Percentiles rank a stretch among this genome's conserved stretches.
These are phyloP conservation scores for Gymnorhina tibicen DNA, from an alignment of 2,113 vertebrate species.

Conservation along the genomic window DNA sequence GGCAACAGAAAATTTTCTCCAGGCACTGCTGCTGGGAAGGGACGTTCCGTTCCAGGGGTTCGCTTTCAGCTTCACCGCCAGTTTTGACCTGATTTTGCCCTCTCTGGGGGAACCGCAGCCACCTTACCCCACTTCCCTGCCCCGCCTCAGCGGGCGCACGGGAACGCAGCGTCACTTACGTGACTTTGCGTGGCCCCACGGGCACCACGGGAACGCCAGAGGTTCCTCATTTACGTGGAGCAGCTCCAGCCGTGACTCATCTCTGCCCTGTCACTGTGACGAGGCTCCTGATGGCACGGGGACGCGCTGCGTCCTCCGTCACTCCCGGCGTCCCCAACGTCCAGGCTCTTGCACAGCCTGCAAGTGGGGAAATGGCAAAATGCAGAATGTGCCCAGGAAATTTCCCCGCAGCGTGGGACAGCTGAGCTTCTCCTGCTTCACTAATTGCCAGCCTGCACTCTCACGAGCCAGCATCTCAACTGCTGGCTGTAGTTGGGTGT, in stretches of 20 bases:
- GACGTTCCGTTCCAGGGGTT: not conserved
- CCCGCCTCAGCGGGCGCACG: not conserved
- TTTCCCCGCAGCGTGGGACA: not conserved
- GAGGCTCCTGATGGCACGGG: not conserved
- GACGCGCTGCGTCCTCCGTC: not conserved
- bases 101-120: not conserved
- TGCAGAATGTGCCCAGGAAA: not conserved
- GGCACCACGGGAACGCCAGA: not conserved
- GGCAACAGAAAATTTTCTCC: not conserved
- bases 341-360: not conserved
- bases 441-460: not conserved
- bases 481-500: not conserved
- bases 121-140: not conserved
- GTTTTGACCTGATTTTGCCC: not conserved
- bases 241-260: conserved; percentile 16
- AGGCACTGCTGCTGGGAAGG: not conserved
- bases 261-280: conserved; percentile 10
- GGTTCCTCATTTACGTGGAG: conserved; percentile 33
- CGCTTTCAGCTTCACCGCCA: not conserved
- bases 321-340: not conserved
- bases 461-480: not conserved
- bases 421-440: not conserved
- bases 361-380: not conserved
- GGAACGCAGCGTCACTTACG: not conserved
- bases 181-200: not conserved